Conservation (phyloP, 2,888 invertebrate genomes). For the Sepioteuthis lessoniana region DNA sequence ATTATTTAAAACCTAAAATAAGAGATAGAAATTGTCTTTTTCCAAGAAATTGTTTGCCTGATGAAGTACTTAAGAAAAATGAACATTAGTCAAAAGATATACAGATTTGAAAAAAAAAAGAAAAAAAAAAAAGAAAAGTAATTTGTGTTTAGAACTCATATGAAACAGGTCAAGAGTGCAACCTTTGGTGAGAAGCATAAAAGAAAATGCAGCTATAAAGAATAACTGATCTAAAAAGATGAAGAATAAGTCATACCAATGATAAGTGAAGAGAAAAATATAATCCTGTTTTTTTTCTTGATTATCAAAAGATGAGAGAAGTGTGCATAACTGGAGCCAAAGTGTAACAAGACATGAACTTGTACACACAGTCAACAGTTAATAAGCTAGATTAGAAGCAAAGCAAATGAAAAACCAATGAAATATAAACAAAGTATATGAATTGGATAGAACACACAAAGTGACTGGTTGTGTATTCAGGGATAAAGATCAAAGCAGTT, state of each 20-base stretch:
- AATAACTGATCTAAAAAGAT: background rate
- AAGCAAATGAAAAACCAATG: background rate
- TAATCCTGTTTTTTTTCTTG: background rate
- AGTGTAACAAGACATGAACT: background rate
- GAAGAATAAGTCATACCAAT: background rate
- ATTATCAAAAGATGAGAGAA: constrained; percentile 16
- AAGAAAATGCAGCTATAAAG: background rate
- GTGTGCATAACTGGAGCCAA: background rate
- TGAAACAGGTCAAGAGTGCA: background rate
- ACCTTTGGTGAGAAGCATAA: background rate
- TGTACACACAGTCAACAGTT: background rate
- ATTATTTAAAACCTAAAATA: no score
- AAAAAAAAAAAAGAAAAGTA: no score
- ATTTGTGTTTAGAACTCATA: background rate
- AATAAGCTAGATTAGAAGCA: constrained; percentile 18
- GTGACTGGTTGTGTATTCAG: background rate
- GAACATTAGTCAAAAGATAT: no score
- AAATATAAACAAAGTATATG: background rate
- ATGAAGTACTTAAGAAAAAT: no score
- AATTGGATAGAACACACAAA: background rate
- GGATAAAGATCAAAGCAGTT: background rate
- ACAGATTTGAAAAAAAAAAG: no score
- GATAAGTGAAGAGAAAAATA: background rate
- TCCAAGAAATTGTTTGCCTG: no score
- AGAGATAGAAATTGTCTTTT: no score